Base-by-base conservation (phyloP, 1,140 invertebrate genomes). In the Protaetia brevitarsis region DNA sequence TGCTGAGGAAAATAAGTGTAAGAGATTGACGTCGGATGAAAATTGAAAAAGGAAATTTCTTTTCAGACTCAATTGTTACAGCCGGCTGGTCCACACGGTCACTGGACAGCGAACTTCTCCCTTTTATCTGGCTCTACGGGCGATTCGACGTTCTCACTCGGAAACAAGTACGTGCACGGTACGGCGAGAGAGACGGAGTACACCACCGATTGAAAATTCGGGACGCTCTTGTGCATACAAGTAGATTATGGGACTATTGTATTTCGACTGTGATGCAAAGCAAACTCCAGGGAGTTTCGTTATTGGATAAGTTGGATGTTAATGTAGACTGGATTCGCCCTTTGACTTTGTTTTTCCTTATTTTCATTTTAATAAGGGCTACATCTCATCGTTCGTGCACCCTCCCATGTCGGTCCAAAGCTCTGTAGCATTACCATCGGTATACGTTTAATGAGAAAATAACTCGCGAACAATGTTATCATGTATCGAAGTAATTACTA, bases 31-130 rank as follows among this genome's bases (percentile, higher is more conserved):
- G 70, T 69, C 68, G 70, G 71, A 76, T 73, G 73, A 76, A 78
- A 77, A 78, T 77, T 78, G 75, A 76, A 78, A 77, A 74, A 76
- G 76, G 75, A 77, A 78, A 78, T 78, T 77, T 76, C 73, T 77
- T 77, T 77, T 73, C 65, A 73, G 71, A 76, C 72, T 74, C 72
- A 66, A 77, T 78, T 77, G 74, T 77, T 73, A 74, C 76, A 71
- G 70, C 62, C 69, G 63, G 73, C 71, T 72, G 72, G 70, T 59
- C 71, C 57, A 65, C 65, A 72, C 70, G 71, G 73, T 69, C 64
- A 70, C 69, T 34, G 41, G 65, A 69, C 65, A 34, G 16, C 21
- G 29, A 30, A 30, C 37, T 6, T 31, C 36, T 51, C 41, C n/a
- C 31, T n/a, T 26, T 37, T 62, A 26, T n/a, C 30, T 29, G 16